Conservation (phyloP, 1,140 invertebrate species). For the Drosophila melanica region DNA sequence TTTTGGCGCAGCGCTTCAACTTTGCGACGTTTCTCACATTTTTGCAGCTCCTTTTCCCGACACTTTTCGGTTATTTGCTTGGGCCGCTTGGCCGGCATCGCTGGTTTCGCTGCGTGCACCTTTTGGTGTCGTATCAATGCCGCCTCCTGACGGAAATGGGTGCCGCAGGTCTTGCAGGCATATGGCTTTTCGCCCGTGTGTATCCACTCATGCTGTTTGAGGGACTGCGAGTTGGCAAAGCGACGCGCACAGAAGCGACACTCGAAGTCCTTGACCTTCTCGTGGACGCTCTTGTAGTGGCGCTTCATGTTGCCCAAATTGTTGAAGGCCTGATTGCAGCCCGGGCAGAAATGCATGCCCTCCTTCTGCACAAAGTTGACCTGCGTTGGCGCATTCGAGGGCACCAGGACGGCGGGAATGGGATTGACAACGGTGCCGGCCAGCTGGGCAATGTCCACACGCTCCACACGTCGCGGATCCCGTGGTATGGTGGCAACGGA, state of each 20-base stretch:
- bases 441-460: constrained; percentile 70
- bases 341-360: constrained; percentile 73
- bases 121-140: constrained; percentile 80
- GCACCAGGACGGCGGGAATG: constrained; percentile 58
- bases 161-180: constrained; percentile 68
- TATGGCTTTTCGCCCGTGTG: constrained; percentile 84
- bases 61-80: constrained; percentile 62
- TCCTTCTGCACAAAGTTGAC: constrained; percentile 71
- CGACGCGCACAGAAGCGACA: constrained; percentile 76
- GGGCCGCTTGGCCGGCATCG: constrained; percentile 45
- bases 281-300: constrained; percentile 79
- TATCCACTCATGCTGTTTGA: constrained; percentile 83
- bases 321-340: constrained; percentile 75
- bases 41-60: constrained; percentile 64
- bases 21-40: constrained; percentile 58
- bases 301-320: constrained; percentile 78
- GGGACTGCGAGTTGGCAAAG: constrained; percentile 79
- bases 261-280: constrained; percentile 80
- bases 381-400: constrained; percentile 30
- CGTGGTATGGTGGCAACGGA: constrained; percentile 75
- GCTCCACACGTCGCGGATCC: constrained; percentile 73
- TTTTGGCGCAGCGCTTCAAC: constrained; percentile 56
- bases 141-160: constrained; percentile 74
- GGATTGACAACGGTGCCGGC: constrained; percentile 78
- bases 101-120: constrained; percentile 64